Percentiles rank a stretch among this genome's conserved stretches.
phyloP scores from a whole-genome alignment of 2,888 invertebrate species.

The Ypsolopha scabrella region DNA sequence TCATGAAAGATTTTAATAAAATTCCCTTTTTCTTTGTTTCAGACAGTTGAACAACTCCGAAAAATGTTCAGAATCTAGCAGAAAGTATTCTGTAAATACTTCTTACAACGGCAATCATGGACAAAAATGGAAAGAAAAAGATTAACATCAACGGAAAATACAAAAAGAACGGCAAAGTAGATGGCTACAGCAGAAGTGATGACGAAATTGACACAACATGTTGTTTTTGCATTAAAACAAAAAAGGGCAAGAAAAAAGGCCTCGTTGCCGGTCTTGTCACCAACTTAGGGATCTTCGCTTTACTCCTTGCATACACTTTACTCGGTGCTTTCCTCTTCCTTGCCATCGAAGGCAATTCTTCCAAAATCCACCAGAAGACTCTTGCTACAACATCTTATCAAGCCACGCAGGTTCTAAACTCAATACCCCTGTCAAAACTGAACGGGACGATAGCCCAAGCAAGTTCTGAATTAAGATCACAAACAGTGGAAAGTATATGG shows the following conservation, averaged over 20 bases:
- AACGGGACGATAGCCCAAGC: conserved; percentile 52
- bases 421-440: conserved; percentile 37
- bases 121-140: conserved; percentile 54
- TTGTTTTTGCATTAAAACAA: conserved; percentile 61
- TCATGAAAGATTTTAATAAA: too few relatives aligned
- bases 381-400: conserved; percentile 61
- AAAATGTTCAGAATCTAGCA: too few relatives aligned
- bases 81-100: not conserved
- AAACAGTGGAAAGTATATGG: conserved; percentile 92
- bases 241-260: conserved; percentile 58
- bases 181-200: conserved; percentile 34
- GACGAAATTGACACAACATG: conserved; percentile 56
- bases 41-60: too few relatives aligned
- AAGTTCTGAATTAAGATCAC: conserved; percentile 54
- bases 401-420: conserved; percentile 43
- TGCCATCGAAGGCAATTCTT: conserved; percentile 80
- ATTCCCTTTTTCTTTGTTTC: too few relatives aligned
- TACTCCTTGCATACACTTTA: conserved; percentile 82
- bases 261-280: conserved; percentile 78
- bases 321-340: conserved; percentile 85
- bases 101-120: conserved; percentile 40
- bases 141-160: conserved; percentile 56
- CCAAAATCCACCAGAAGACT: conserved; percentile 63
- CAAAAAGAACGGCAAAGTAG: conserved; percentile 53
- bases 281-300: conserved; percentile 84